A percentile compares a stretch with the other conserved stretches of the same genome.
phyloP scores from a whole-genome alignment of 23 tunicate genomes.

The Phallusia fumigata region DNA sequence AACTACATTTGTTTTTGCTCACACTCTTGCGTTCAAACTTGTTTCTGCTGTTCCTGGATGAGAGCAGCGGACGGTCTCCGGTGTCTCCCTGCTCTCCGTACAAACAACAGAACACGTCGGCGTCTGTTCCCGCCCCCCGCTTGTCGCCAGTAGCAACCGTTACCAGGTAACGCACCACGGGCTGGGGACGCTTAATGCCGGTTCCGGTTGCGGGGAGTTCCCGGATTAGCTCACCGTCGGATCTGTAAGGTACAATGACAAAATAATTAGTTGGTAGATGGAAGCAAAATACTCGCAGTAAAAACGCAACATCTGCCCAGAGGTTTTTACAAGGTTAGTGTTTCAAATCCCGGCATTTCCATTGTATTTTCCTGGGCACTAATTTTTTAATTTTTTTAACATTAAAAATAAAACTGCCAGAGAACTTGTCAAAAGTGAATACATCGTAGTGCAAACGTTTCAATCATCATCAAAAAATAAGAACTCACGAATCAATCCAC shows the following conservation, averaged over 20 bases:
- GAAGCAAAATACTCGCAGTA: too few species aligned
- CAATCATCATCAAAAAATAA: too few species aligned
- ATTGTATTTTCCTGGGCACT: too few species aligned
- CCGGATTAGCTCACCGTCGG: constrained; percentile 88
- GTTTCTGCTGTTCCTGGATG: constrained; percentile 62
- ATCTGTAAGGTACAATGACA: not conserved
- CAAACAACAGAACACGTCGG: constrained; percentile 84
- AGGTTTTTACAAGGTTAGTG: too few species aligned
- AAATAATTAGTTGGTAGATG: too few species aligned
- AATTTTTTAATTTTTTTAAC: too few species aligned
- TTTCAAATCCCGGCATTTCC: too few species aligned
- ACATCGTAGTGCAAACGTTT: too few species aligned
- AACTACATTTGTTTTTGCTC: constrained; percentile 1
- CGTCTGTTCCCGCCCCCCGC: constrained; percentile 95
- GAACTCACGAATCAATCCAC: constrained; percentile 79
- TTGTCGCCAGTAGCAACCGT: constrained; percentile 93
- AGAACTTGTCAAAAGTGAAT: too few species aligned
- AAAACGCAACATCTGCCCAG: too few species aligned
- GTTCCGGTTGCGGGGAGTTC: constrained; percentile 95
- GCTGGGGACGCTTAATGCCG: constrained; percentile 62
- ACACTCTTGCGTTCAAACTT: constrained; percentile 81
- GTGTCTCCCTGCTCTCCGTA: constrained; percentile 97
- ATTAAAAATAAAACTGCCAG: too few species aligned
- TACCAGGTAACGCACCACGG: constrained; percentile 77
- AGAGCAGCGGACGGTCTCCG: constrained; percentile 75